Conservation (phyloP, 1,140 invertebrate genomes). For the Pseudoatta argentina region DNA sequence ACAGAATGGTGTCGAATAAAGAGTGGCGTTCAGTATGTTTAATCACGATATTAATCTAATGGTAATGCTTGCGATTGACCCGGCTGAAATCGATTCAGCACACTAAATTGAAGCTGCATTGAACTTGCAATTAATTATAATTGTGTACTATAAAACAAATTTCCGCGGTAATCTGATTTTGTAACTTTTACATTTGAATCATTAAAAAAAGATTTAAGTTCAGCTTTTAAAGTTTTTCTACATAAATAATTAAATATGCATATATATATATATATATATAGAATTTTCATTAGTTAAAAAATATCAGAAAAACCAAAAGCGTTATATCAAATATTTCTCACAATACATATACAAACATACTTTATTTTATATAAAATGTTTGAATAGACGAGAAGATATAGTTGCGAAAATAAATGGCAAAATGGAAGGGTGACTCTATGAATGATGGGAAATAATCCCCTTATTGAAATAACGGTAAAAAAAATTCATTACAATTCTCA, state of each 20-base stretch:
- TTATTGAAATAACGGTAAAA: background rate
- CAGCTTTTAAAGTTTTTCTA: background rate
- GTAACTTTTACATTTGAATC: background rate
- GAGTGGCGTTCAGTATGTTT: background rate
- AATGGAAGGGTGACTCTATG: background rate
- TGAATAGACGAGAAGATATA: background rate
- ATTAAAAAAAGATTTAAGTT: background rate
- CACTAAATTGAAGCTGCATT: background rate
- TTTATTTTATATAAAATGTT: background rate
- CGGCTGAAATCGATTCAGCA: constrained; percentile 48
- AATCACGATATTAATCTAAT: constrained; percentile 67
- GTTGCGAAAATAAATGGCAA: constrained; percentile 12
- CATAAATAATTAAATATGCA: background rate
- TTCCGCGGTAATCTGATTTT: background rate
- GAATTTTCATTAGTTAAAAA: background rate
- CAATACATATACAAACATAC: background rate
- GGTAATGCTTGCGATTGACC: constrained; percentile 67
- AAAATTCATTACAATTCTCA: background rate
- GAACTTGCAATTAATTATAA: background rate
- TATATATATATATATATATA: background rate
- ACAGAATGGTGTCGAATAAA: background rate
- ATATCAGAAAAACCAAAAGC: background rate
- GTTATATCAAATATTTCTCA: background rate
- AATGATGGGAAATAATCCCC: background rate
- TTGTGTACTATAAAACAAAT: background rate